phyloP scores from a whole-genome alignment of 1,140 invertebrate species.

The Adoxophyes honmai region DNA sequence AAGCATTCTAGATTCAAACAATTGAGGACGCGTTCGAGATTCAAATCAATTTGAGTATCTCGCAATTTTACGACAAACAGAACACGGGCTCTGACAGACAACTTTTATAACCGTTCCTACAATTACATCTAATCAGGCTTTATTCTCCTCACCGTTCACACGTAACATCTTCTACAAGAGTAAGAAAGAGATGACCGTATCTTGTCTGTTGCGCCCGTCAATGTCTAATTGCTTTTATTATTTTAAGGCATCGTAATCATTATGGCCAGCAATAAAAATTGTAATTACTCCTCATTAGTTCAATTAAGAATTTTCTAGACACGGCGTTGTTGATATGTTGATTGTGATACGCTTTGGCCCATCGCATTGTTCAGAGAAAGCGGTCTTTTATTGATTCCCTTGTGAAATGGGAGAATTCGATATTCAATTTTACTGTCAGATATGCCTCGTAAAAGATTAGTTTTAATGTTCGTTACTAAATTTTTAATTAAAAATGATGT shows the following conservation, averaged over 20 bases:
- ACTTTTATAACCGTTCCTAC: slow-evolving; percentile 75
- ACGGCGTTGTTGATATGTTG: slow-evolving; percentile 69
- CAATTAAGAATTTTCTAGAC: slow-evolving; percentile 76
- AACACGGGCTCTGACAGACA: slow-evolving; percentile 68
- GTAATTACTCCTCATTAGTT: slow-evolving; percentile 77
- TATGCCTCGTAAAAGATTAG: slow-evolving; percentile 30
- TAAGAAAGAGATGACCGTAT: slow-evolving; percentile 44
- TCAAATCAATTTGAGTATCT: slow-evolving; percentile 50
- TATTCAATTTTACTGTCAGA: slow-evolving; percentile 60
- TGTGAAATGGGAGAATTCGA: slow-evolving; percentile 41
- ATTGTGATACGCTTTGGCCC: slow-evolving; percentile 51
- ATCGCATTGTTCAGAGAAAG: slow-evolving; percentile 56
- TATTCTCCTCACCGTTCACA: slow-evolving; percentile 33
- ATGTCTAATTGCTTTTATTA: slow-evolving; percentile 77
- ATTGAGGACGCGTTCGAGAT: slow-evolving; percentile 32
- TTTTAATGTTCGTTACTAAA: slow-evolving; percentile 7
- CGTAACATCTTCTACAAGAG: slow-evolving; percentile 24
- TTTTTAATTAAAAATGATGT: slow-evolving; percentile 11
- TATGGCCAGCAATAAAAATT: slow-evolving; percentile 74
- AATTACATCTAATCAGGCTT: slow-evolving; percentile 69
- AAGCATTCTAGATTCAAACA: no score
- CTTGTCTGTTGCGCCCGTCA: slow-evolving; percentile 64
- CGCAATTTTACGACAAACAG: slow-evolving; percentile 69
- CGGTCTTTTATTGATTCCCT: slow-evolving; percentile 46
- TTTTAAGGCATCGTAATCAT: slow-evolving; percentile 77